Percentiles rank a stretch among this genome's conserved stretches.
Conservation (phyloP, 2,113 vertebrate genomes). For the Epinephelus fuscoguttatus region DNA sequence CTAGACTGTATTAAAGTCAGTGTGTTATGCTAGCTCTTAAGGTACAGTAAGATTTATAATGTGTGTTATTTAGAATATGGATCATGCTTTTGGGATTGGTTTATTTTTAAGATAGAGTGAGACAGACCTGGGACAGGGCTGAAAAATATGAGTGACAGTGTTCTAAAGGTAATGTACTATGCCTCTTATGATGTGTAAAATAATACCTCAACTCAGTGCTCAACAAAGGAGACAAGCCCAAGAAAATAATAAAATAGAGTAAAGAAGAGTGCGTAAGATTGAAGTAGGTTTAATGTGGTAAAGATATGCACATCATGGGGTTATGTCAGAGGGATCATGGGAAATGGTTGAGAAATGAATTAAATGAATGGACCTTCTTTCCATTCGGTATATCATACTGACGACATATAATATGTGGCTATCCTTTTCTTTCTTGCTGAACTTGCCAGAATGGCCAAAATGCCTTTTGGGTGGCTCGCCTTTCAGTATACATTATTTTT, state of each 20-base stretch:
- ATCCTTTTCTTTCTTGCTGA: constrained; percentile 32
- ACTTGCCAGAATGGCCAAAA: constrained; percentile 21
- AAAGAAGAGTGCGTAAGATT: neutral
- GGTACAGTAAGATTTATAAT: neutral
- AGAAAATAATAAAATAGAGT: neutral
- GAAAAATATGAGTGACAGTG: neutral
- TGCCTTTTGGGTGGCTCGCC: constrained; percentile 20
- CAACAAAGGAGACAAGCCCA: neutral
- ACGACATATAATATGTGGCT: constrained; percentile 7
- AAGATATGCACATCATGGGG: neutral
- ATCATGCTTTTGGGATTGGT: neutral
- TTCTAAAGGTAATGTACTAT: neutral
- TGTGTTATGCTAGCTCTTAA: neutral
- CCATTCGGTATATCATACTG: neutral
- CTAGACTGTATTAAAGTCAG: too few relatives aligned
- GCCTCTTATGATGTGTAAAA: neutral
- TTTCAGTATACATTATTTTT: constrained; percentile 43
- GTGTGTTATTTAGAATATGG: neutral
- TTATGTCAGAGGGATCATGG: neutral
- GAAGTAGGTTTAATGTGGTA: neutral
- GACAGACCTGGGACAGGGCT: neutral
- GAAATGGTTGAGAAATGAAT: neutral
- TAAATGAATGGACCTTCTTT: neutral
- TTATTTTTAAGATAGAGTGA: neutral
- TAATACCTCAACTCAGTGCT: neutral